Base-by-base conservation (phyloP, 2,113 vertebrate species). In the Furnarius figulus region DNA sequence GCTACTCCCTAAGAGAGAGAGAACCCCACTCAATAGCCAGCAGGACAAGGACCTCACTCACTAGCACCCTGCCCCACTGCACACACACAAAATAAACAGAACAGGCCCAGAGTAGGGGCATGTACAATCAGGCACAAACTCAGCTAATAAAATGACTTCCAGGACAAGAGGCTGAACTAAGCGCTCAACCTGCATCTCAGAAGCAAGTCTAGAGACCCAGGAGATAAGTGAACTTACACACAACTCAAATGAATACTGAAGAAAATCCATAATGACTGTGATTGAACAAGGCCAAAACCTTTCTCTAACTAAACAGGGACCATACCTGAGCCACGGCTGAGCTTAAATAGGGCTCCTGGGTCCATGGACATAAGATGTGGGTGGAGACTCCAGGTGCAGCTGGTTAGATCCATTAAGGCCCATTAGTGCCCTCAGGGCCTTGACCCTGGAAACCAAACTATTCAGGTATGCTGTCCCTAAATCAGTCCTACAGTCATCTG, bases 271-370 rank as follows among this genome's bases (percentile, higher is more conserved):
- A 2, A 1, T 24, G 10, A 14, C 25, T 16, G 3, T 24, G 10
- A 14, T 21, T 16, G 3, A 28, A 61, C 25, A 33, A 0, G 2
- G 0, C 12, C 8, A 62, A 37, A 4, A 6, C 8, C 13, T 22
- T 5, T 0, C 12, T 24, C 12, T 5, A 49, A 31, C 15, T 5
- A 39, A 62, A 1, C 0, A 40, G 0, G 2, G 0, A 1, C 5
- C 0, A 6, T 0, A 31, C 0, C 0, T 31, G 0, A 31, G 0
- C 5, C 23, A 19, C 1, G 18, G 20, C 28, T 78, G 52, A 75
- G 11, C 14, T 89, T 82, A 85, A 94, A 59, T 39, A 75, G 62
- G 61, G 8, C 13, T 81, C 50, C 72, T 49, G 44, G 39, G 19
- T 14, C 33, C 18, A 35, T 6, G 52, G 37, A 49, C 28, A 65